phyloP scores from a whole-genome alignment of 2,797 vertebrate genomes.

The Chelon labrosus region DNA sequence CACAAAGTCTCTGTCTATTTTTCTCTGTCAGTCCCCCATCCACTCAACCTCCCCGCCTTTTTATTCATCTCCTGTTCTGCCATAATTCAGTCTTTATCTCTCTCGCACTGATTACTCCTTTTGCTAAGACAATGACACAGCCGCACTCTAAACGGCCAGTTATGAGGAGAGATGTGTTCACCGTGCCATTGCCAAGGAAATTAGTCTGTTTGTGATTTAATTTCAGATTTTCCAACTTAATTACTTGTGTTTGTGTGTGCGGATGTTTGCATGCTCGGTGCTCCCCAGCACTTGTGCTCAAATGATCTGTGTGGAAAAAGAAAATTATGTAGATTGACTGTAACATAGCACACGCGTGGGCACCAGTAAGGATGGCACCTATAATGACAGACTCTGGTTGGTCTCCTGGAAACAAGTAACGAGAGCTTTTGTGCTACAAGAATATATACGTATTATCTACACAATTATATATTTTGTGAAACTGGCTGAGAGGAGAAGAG shows the following conservation, averaged over 20 bases:
- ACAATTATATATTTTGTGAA: neutral
- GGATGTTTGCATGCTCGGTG: conserved; percentile 6
- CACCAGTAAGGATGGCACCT: conserved; percentile 18
- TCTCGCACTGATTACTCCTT: conserved; percentile 61
- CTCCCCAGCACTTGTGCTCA: conserved; percentile 2
- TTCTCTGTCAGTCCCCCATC: conserved; percentile 5
- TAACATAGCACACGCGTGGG: conserved; percentile 22
- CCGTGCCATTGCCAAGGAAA: conserved; percentile 56
- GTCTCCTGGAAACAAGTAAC: conserved; percentile 59
- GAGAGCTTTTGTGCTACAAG: conserved; percentile 25
- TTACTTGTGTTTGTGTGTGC: conserved; percentile 34
- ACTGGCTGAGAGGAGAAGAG: conserved; percentile 1
- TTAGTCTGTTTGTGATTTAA: conserved; percentile 74
- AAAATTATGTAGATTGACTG: conserved; percentile 16
- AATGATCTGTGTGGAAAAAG: conserved; percentile 1
- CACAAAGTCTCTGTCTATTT: conserved; percentile 45
- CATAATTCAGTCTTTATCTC: conserved; percentile 69
- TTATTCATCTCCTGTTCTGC: conserved; percentile 27
- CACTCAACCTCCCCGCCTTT: conserved; percentile 20
- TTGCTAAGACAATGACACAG: conserved; percentile 66
- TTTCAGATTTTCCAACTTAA: conserved; percentile 72
- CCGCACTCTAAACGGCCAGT: conserved; percentile 50
- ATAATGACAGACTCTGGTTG: conserved; percentile 41
- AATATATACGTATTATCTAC: conserved; percentile 23
- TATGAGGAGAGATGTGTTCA: conserved; percentile 48